Base-by-base conservation (phyloP, 2,113 vertebrate genomes). In the Acanthisitta chloris region DNA sequence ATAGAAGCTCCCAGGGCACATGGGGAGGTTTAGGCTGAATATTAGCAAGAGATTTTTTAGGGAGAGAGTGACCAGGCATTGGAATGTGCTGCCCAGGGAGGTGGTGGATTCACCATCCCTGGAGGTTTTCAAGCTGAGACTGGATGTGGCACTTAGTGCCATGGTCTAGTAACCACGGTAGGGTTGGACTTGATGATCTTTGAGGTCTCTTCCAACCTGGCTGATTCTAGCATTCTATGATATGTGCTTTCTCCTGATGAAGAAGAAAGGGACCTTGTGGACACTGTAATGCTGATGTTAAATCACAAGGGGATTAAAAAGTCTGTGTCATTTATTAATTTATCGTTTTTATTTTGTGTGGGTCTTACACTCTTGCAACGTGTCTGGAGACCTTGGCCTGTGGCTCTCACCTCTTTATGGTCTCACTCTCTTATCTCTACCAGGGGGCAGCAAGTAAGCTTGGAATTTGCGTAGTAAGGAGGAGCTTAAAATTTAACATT, bases 401-500 rank as follows among this genome's bases (percentile, higher is more conserved):
- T 8, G 4, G 9, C 14, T 79, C 8, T 78, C 93, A 46, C 16
- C 38, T 52, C 14, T 80, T 34, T 48, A 1, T 5, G 3, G 29
- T 90, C 28, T 57, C 51, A 13, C 34, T 81, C 34, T 77, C 59
- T 78, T 94, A 74, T 55, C 43, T 85, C 25, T 77, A 10, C 25
- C 21, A 81, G 31, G 31, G 48, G 17, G 21, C 81, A 62, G 36
- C 33, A 86, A 70, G 17, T 83, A 77, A 94, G 21, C 62, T 86
- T 77, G 26, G 36, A 70, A 14, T 69, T 70, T 40, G 40, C 77
- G 20, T 70, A 23, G 26, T 51, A 77, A 84, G 57, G 52, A 54
- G 9, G 29, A 86, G 61, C 62, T 94, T 90, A 86, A 95, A 93
- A 76, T 66, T 62, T 45, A 84, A 15, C 59, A n/a, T 62, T 55